Conservation (phyloP, 2,797 vertebrate species). For the Cyprinodon diabolis region DNA sequence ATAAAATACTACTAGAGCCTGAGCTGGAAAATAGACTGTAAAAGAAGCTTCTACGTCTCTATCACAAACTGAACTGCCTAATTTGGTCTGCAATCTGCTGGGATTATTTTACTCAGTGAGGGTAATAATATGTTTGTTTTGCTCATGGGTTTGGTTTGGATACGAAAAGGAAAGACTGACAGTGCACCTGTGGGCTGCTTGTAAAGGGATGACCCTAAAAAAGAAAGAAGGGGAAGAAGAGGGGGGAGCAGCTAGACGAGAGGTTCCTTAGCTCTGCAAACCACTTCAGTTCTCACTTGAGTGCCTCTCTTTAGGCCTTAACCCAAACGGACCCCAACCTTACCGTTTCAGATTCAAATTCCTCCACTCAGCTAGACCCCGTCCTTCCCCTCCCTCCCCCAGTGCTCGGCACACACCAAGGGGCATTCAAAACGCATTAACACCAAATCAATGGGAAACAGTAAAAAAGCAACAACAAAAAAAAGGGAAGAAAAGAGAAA, state of each 20-base stretch:
- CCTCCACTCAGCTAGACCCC: conserved; percentile 89
- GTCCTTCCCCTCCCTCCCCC: conserved; percentile 86
- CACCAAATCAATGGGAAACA: conserved; percentile 98
- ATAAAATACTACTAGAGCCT: neutral
- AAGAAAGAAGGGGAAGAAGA: conserved; percentile 41
- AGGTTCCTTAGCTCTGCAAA: conserved; percentile 86
- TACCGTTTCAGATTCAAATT: conserved; percentile 96
- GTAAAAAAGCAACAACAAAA: conserved; percentile 87
- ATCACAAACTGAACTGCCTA: neutral
- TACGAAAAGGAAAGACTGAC: conserved; percentile 65
- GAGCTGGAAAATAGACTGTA: neutral
- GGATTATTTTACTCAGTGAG: conserved; percentile 21
- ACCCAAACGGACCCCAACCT: conserved; percentile 89
- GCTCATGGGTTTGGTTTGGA: conserved; percentile 51
- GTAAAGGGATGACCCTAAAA: conserved; percentile 62
- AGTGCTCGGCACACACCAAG: conserved; percentile 92
- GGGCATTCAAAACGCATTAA: conserved; percentile 99
- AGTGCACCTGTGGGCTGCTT: conserved; percentile 76
- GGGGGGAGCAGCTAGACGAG: conserved; percentile 35
- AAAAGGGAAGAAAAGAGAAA: conserved; percentile 61
- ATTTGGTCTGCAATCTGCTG: conserved; percentile 19
- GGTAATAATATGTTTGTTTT: conserved; percentile 62
- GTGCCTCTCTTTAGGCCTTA: conserved; percentile 96
- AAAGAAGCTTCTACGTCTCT: neutral
- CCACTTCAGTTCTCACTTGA: conserved; percentile 99